These are phyloP conservation scores for Streblospio benedicti DNA, from an alignment of 1,140 invertebrate species.

Conservation along the genomic window DNA sequence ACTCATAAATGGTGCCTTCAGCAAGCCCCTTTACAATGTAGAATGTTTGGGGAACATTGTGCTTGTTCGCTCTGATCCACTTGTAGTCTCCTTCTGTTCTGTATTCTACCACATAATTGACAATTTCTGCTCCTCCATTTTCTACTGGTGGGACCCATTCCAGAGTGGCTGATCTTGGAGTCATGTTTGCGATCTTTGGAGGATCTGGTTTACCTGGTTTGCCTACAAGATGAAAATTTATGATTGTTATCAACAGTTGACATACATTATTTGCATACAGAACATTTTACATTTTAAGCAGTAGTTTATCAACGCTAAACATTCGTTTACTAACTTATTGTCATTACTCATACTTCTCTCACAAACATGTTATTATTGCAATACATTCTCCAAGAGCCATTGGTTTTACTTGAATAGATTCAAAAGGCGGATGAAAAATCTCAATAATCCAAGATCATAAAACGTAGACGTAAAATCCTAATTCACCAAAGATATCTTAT, in stretches of 20 bases:
- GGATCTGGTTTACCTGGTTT: constrained; percentile 69
- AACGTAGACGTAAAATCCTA: no score
- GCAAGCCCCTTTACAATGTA: constrained; percentile 46
- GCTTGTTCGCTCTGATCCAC: constrained; percentile 64
- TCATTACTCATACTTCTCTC: constrained; percentile 84
- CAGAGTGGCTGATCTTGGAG: constrained; percentile 82
- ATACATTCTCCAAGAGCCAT: no score
- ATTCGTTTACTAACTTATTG: constrained; percentile 82
- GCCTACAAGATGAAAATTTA: constrained; percentile 46
- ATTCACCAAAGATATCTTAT: no score
- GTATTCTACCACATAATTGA: constrained; percentile 67
- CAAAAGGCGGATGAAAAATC: no score
- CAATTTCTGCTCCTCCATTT: constrained; percentile 75
- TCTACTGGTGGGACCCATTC: constrained; percentile 88
- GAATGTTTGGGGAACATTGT: constrained; percentile 65
- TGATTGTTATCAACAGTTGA: no score
- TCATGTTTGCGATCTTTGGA: constrained; percentile 88
- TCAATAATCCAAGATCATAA: no score
- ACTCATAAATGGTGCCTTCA: constrained; percentile 23
- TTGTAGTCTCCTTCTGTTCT: constrained; percentile 63
- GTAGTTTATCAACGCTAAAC: constrained; percentile 88
- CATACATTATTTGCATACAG: no score
- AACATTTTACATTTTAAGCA: no score
- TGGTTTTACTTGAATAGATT: no score
- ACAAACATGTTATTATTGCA: constrained; percentile 85